Evolutionary conservation across 2,797 vertebrate genomes (phyloP).

Genomic region (Pelodytes ibericus): DNA sequence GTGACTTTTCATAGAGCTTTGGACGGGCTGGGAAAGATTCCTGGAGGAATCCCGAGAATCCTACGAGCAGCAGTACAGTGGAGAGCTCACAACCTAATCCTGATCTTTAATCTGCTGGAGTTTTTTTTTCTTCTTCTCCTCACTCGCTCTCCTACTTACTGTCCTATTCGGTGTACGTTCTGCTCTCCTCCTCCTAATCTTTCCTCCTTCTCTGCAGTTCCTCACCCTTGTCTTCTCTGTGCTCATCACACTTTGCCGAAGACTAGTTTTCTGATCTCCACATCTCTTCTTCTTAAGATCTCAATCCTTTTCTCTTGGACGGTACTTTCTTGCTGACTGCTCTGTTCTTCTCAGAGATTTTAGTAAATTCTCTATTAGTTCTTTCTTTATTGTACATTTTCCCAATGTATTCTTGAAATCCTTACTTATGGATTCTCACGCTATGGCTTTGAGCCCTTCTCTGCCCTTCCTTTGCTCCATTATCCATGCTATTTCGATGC

Average conservation of each 20-base stretch:
- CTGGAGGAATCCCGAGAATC: slow-evolving; percentile 20
- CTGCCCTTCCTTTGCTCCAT: neutral
- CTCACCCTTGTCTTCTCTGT: neutral
- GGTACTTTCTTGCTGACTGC: neutral
- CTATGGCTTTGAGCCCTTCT: neutral
- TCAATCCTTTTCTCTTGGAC: neutral
- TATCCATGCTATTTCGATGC: neutral
- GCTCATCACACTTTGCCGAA: neutral
- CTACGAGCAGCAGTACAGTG: neutral
- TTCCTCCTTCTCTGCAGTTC: slow-evolving; percentile 13
- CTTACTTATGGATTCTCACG: neutral
- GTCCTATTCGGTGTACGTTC: slow-evolving; percentile 10
- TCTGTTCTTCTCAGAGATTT: neutral
- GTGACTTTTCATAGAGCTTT: neutral
- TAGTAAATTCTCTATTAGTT: neutral
- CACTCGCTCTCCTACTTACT: slow-evolving; percentile 37
- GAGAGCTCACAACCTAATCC: slow-evolving; percentile 34
- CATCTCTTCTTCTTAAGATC: neutral
- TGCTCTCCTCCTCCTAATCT: slow-evolving; percentile 38
- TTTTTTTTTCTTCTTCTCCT: slow-evolving; percentile 44
- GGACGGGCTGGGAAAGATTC: slow-evolving; percentile 3
- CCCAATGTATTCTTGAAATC: neutral
- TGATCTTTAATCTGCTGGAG: slow-evolving; percentile 55
- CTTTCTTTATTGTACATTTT: neutral
- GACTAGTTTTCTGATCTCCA: neutral